Base-by-base conservation (phyloP, 2,797 vertebrate genomes). In the Sylvilagus floridanus region DNA sequence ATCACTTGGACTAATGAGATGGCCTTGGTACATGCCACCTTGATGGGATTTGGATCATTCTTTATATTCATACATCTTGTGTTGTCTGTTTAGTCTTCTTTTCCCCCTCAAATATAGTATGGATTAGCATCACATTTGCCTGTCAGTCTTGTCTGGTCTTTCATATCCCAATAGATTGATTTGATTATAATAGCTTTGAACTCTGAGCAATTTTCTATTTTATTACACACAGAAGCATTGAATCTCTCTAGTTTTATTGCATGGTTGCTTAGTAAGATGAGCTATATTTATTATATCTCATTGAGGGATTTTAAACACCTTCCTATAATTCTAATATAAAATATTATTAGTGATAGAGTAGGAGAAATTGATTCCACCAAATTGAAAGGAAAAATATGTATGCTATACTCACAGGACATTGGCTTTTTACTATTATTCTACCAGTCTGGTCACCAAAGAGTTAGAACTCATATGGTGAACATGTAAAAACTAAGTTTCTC, bases 191-290 rank as follows among this genome's bases (percentile, higher is more conserved):
- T 35, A 76, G 26, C 28, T 84, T 94, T 90, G 62, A 4, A 13
- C 93, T 65, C 91, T 79, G 76, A 89, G 17, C 5, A 50, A 35
- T 83, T 84, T 94, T 8, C 76, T 89, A 13, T 86, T 96, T 91
- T 91, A 89, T 62, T 95, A 88, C 84, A 85, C 71, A 84, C 13
- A 81, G 78, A 86, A 83, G 7, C 22, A 47, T 50, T 9, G 62
- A 82, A 12, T 86, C 28, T 66, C 42, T 88, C 79, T 87, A 78
- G 35, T 83, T 92, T 91, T 75, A 66, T 77, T 91, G 66, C 6
- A 4, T 66, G 47, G 52, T 63, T 90, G 26, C 73, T 92, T 65
- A 52, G n/a, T 35, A 83, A 57, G 2, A 32, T 73, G 71, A 76
- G 12, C 84, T 91, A 4, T 75, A 62, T 86, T 87, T 92, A 84